A percentile compares a stretch with the other conserved stretches of the same genome.
These are phyloP conservation scores for Pheosia gnoma DNA, from an alignment of 2,888 invertebrate species.

Conservation along the genomic window DNA sequence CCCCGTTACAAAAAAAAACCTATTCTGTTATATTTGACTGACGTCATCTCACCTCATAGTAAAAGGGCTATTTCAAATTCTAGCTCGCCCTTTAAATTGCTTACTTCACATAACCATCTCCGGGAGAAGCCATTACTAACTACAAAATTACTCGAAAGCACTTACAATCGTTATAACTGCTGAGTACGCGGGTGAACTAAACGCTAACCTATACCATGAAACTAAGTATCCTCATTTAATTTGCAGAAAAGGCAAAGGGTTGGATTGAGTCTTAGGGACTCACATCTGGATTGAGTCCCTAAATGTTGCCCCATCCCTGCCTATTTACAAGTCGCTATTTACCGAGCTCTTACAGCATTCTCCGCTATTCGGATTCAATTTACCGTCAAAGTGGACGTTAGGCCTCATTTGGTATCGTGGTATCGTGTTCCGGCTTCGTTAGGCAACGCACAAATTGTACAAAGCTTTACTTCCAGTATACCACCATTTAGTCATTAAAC, in stretches of 20 bases:
- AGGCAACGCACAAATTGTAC: slow-evolving; percentile 16
- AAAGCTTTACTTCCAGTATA: slow-evolving; percentile 15
- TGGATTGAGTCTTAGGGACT: slow-evolving; percentile 65
- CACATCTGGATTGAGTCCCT: slow-evolving; percentile 66
- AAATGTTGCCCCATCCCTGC: slow-evolving; percentile 61
- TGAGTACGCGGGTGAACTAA: slow-evolving; percentile 19
- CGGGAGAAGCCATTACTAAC: slow-evolving; percentile 11
- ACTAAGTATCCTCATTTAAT: slow-evolving; percentile 67
- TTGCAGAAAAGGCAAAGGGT: slow-evolving; percentile 75
- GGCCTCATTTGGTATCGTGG: slow-evolving; percentile 66
- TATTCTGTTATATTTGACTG: too few species aligned
- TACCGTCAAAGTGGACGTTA: slow-evolving; percentile 72
- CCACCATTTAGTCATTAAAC: background rate
- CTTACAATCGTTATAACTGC: slow-evolving; percentile 17
- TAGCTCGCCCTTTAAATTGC: background rate
- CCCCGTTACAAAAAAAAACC: too few species aligned
- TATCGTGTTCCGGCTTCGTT: slow-evolving; percentile 52
- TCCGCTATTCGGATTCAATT: slow-evolving; percentile 77
- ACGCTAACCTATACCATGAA: slow-evolving; percentile 29
- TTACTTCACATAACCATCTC: slow-evolving; percentile 1
- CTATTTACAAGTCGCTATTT: slow-evolving; percentile 77
- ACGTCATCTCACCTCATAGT: background rate
- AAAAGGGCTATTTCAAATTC: background rate
- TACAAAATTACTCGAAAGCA: slow-evolving; percentile 6
- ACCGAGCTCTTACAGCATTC: slow-evolving; percentile 56